Percentiles rank a stretch among this genome's conserved stretches.
These are phyloP conservation scores for Pangasius macronema DNA, from an alignment of 2,797 vertebrate species.

Conservation along the genomic window DNA sequence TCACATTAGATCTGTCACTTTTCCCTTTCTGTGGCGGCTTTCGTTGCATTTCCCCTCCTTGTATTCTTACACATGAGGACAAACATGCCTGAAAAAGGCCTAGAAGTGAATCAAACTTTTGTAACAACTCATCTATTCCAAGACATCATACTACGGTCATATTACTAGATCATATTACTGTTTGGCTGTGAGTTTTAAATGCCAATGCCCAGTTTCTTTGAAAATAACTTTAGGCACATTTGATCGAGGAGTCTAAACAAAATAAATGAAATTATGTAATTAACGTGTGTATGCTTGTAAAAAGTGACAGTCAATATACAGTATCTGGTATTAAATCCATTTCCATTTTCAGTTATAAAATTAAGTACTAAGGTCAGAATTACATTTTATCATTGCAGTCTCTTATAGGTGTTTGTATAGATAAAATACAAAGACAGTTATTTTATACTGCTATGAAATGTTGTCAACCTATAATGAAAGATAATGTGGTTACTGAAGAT, in stretches of 20 bases:
- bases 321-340: background rate
- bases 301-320: background rate
- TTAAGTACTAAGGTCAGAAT: background rate
- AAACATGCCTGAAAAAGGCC: constrained; percentile 59
- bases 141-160: constrained; percentile 2
- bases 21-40: constrained; percentile 63
- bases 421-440: background rate
- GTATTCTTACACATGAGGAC: constrained; percentile 69
- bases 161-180: too few relatives aligned
- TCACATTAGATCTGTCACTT: constrained; percentile 77
- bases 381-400: background rate
- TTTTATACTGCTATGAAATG: background rate
- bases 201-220: constrained; percentile 5
- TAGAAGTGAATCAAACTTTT: constrained; percentile 29
- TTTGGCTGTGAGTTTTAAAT: constrained; percentile 19
- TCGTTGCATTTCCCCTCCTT: constrained; percentile 64
- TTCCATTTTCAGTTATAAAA: constrained; percentile 1
- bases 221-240: constrained; percentile 1
- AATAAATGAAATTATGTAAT: background rate
- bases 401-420: background rate
- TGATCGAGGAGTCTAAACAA: constrained; percentile 41
- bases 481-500: constrained; percentile 17
- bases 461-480: background rate
- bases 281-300: background rate
- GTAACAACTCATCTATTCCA: constrained; percentile 13